These are phyloP conservation scores for Phragmatobia fuliginosa DNA, from an alignment of 2,888 invertebrate species.

Conservation along the genomic window DNA sequence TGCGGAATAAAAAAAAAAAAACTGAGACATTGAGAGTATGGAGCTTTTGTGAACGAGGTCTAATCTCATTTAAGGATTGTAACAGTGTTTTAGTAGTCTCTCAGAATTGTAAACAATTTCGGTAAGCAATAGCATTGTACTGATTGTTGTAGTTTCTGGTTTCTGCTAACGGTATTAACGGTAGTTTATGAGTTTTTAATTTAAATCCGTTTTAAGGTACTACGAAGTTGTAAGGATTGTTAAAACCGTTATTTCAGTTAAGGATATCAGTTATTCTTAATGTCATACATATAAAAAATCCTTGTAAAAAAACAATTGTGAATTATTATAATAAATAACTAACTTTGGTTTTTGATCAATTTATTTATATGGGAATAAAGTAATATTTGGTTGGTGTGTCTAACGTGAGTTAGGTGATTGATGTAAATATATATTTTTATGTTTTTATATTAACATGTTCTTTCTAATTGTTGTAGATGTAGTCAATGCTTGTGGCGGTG, in stretches of 20 bases:
- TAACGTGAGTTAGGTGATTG: background rate
- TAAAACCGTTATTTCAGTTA: background rate
- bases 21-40: constrained; percentile 3
- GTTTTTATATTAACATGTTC: constrained; percentile 63
- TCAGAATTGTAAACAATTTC: constrained; percentile 27
- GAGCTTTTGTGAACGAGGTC: constrained; percentile 45
- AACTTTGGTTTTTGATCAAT: background rate
- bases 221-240: background rate
- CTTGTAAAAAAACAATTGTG: too few relatives aligned
- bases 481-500: constrained; percentile 96
- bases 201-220: constrained; percentile 17
- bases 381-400: background rate
- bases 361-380: too few relatives aligned
- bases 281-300: too few relatives aligned
- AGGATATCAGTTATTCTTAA: background rate
- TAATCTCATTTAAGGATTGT: constrained; percentile 62
- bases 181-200: constrained; percentile 25
- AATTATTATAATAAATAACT: background rate
- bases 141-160: constrained; percentile 7
- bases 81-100: constrained; percentile 47
- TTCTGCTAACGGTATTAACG: constrained; percentile 21
- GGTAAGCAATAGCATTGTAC: constrained; percentile 23
- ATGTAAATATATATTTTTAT: constrained; percentile 4
- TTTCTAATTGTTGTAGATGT: constrained; percentile 91
- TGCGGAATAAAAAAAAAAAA: constrained; percentile 46